Conservation (phyloP, 1,140 invertebrate species). For the Cydia pomonella region DNA sequence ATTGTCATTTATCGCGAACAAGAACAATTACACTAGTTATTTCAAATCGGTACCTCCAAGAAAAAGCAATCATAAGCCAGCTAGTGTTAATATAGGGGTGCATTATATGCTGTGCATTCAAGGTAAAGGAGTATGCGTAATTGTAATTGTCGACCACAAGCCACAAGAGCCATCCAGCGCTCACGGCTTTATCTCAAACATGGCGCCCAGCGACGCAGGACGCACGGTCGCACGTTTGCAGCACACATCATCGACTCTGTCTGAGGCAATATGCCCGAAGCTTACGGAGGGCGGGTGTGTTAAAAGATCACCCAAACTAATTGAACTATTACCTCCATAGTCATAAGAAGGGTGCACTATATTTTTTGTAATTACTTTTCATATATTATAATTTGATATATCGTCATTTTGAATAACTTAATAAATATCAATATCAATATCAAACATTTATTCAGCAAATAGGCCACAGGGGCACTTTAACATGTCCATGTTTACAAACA, state of each 20-base stretch:
- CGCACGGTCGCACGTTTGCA: constrained; percentile 34
- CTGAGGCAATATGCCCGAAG: not conserved
- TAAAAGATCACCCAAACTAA: not conserved
- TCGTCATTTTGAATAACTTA: too few species aligned
- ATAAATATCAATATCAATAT: too few species aligned
- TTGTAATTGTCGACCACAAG: constrained; percentile 49
- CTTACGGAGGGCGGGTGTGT: not conserved
- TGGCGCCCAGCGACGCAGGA: constrained; percentile 36
- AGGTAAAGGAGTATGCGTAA: constrained; percentile 43
- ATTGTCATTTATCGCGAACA: too few species aligned
- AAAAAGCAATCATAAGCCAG: too few species aligned
- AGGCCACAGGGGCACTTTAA: too few species aligned
- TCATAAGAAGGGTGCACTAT: too few species aligned
- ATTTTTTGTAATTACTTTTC: too few species aligned
- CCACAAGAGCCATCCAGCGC: constrained; percentile 55
- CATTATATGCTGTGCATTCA: constrained; percentile 36
- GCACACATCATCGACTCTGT: not conserved
- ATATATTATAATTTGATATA: too few species aligned
- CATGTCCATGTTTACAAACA: too few species aligned
- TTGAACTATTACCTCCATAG: not conserved
- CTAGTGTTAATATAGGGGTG: not conserved
- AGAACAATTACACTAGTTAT: too few species aligned
- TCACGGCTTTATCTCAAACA: constrained; percentile 58
- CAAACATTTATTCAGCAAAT: too few species aligned
- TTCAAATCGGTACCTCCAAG: too few species aligned